Evolutionary conservation across 2,797 vertebrate genomes (phyloP).

Genomic region (Leucoraja ocellata): DNA sequence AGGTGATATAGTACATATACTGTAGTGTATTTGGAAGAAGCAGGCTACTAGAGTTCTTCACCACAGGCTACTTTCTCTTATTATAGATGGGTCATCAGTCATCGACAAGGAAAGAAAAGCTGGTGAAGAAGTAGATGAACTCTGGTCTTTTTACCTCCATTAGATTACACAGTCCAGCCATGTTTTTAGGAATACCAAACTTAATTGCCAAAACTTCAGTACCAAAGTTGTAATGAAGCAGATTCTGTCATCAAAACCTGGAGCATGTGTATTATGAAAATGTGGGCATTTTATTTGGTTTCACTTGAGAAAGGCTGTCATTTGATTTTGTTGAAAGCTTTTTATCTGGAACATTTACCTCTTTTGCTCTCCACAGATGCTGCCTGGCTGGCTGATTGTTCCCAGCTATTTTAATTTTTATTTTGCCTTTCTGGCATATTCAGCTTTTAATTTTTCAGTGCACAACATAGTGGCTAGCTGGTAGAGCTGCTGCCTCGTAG

Average conservation of each 20-base stretch:
- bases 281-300: not conserved
- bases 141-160: not conserved
- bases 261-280: not conserved
- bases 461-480: too few relatives aligned
- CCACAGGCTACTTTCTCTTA: not conserved
- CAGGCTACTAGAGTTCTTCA: not conserved
- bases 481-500: too few relatives aligned
- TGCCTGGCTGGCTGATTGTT: too few relatives aligned
- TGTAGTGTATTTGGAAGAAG: not conserved
- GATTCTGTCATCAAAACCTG: not conserved
- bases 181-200: not conserved
- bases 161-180: not conserved
- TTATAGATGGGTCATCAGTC: not conserved
- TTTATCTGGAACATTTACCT: too few relatives aligned
- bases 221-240: slow-evolving; percentile 35
- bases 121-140: not conserved
- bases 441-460: too few relatives aligned
- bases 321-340: too few relatives aligned
- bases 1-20: not conserved
- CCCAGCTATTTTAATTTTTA: too few relatives aligned
- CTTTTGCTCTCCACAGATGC: too few relatives aligned
- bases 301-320: not conserved
- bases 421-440: too few relatives aligned
- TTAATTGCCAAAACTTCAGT: slow-evolving; percentile 42
- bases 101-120: not conserved